phyloP scores from a whole-genome alignment of 2,797 vertebrate genomes.

The Pterois miles region DNA sequence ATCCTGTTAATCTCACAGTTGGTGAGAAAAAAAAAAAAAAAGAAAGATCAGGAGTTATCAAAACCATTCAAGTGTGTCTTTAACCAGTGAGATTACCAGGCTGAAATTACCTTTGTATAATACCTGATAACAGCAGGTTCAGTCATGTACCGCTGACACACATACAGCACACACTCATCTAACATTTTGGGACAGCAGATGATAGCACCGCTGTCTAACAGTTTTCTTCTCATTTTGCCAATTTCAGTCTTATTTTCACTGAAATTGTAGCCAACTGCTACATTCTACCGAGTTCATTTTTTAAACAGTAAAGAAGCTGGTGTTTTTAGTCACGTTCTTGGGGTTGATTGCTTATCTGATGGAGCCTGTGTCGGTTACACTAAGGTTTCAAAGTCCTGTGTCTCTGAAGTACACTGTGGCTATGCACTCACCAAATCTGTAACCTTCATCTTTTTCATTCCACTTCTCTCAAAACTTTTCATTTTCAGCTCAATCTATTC shows the following conservation, averaged over 20 bases:
- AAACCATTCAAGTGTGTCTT: constrained; percentile 65
- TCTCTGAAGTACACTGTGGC: constrained; percentile 1
- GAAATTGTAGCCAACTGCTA: constrained; percentile 8
- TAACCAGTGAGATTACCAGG: constrained; percentile 48
- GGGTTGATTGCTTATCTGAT: constrained; percentile 42
- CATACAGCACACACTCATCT: constrained; percentile 23
- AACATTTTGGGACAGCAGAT: constrained; percentile 29
- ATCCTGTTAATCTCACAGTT: constrained; percentile 46
- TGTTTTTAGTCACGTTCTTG: constrained; percentile 34
- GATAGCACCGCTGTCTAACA: not conserved
- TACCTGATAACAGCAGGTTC: constrained; percentile 45
- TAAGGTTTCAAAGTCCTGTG: constrained; percentile 18
- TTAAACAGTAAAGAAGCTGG: constrained; percentile 1
- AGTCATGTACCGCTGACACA: constrained; percentile 26
- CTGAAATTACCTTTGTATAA: constrained; percentile 58
- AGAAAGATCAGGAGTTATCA: constrained; percentile 48
- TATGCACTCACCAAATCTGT: constrained; percentile 4
- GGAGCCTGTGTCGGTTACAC: constrained; percentile 14
- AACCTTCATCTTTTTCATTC: constrained; percentile 32
- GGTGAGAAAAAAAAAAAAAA: constrained; percentile 24
- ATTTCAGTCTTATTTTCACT: constrained; percentile 22
- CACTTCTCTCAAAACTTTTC: constrained; percentile 16
- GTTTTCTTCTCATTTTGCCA: constrained; percentile 10
- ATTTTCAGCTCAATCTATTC: constrained; percentile 48
- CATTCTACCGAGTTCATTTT: not conserved